Evolutionary conservation across 1,140 invertebrate species (phyloP), one percentile per base, ranked within the genome.

Genomic region (Halesus radiatus): DNA sequence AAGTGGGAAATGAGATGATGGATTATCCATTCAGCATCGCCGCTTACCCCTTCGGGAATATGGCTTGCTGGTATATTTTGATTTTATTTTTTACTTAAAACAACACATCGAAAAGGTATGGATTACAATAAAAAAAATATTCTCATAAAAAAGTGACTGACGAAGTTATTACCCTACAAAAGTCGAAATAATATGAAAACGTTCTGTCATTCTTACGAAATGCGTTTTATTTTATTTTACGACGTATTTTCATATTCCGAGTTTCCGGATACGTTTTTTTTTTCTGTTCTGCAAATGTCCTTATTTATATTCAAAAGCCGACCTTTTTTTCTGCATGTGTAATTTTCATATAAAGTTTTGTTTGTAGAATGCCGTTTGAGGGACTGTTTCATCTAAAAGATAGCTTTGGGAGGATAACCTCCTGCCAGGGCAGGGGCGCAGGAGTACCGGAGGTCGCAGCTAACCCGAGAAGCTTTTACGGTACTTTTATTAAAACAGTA

Each of bases 401-500:
- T 66, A 32, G 62, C 62, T 32, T 37, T 26, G 29, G 26, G 16
- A 45, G 5, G 5, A n/a, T n/a, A n/a, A n/a, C n/a, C n/a, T 45
- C 3, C 37, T 13, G 13, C 5, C 37, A 45, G 37, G 32, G 32
- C 32, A 32, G 32, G 7, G 37, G 10, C 37, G 13, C 37, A 10
- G 16, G 62, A 15, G 18, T 13, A 60, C 18, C 56, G 56, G 18
- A 32, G 29, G 62, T 66, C 37, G 26, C 29, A 37, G 29, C 29
- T 70, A 70, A 70, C 66, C 66, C 66, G 18, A 18, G 29, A 50
- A 70, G 66, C 66, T 50, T 70, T 70, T 50, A 64, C 66, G 45
- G 66, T 20, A 70, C 66, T 70, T 70, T 70, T 70, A 70, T 50
- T 70, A 70, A 70, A 70, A 70, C 66, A 45, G 15, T 70, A 70